Base-by-base conservation (phyloP, 2,888 invertebrate genomes). In the Melipona beecheii region DNA sequence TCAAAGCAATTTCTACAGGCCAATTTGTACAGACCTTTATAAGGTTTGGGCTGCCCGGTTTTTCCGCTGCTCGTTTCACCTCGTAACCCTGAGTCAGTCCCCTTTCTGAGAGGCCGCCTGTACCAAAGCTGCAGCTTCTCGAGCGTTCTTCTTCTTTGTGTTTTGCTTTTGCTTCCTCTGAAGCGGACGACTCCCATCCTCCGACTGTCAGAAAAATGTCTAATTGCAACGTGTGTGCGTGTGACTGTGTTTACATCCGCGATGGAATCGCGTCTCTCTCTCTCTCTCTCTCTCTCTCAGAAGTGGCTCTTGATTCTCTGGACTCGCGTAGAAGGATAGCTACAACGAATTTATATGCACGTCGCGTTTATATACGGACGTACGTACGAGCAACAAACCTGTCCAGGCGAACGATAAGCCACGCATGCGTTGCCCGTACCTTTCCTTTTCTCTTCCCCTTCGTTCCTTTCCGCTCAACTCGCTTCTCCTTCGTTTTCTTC, bases 41-140 rank as follows among this genome's bases (percentile, higher is more conserved):
- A 89, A 87, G 87, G 87, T 74, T 43, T 76, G 62, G 49, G 31
- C 72, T 27, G 52, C 64, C 76, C 49, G 78, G 66, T 82, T 84
- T 60, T 80, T 75, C 73, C 83, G 70, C 56, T 74, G 68, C 56
- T 74, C 71, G 83, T 72, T 69, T 78, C 86, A 70, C 70, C 68
- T 70, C 27, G 82, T 90, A 91, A 90, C 91, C 91, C 88, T 91
- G 91, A 91, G 88, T 31, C n/a, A n/a, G n/a, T 84, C 81, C 73
- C 76, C 74, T 69, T 27, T 27, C 81, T 78, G 52, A n/a, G 70
- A 56, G 65, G 13, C 68, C 77, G 74, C 71, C 65, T 80, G 86
- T 89, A 87, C 89, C 85, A 87, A 88, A 87, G 86, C 86, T 83
- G 77, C 66, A 24, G 70, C 75, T 82, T 75, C 84, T 81, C 78